phyloP scores from a whole-genome alignment of 1,140 invertebrate genomes.

The Oryctes rhinoceros region DNA sequence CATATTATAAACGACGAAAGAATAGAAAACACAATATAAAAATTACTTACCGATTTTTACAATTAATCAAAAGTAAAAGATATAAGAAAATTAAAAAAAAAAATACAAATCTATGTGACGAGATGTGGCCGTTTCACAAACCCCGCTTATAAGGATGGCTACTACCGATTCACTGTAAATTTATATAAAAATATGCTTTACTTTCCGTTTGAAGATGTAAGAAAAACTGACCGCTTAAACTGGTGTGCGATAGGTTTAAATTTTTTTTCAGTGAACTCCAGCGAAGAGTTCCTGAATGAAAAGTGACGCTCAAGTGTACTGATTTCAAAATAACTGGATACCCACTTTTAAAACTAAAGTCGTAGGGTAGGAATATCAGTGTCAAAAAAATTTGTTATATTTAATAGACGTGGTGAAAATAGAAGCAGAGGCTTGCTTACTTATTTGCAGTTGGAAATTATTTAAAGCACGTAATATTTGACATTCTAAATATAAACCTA shows the following conservation, averaged over 20 bases:
- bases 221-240: neutral
- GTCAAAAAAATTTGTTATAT: constrained; percentile 46
- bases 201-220: constrained; percentile 14
- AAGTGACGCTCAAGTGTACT: constrained; percentile 3
- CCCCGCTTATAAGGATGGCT: too few species aligned
- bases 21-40: too few species aligned
- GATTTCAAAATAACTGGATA: constrained; percentile 36
- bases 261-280: constrained; percentile 21
- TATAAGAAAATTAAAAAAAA: too few species aligned
- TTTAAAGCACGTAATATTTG: constrained; percentile 57
- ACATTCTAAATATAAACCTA: constrained; percentile 59
- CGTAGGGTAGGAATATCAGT: constrained; percentile 48
- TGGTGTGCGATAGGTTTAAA: neutral
- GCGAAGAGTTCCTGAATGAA: constrained; percentile 2
- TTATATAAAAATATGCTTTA: neutral
- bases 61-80: neutral
- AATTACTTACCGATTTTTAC: neutral
- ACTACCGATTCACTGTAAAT: too few species aligned
- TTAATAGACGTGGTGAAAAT: constrained; percentile 40
- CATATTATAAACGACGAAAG: too few species aligned
- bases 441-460: constrained; percentile 50
- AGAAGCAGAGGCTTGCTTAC: constrained; percentile 40
- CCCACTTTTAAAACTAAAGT: constrained; percentile 46
- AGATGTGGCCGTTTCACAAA: too few species aligned
- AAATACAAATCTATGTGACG: too few species aligned